A percentile compares a stretch with the other conserved stretches of the same genome.
phyloP scores from a whole-genome alignment of 2,113 vertebrate genomes.

The Eretmodus cyanostictus region DNA sequence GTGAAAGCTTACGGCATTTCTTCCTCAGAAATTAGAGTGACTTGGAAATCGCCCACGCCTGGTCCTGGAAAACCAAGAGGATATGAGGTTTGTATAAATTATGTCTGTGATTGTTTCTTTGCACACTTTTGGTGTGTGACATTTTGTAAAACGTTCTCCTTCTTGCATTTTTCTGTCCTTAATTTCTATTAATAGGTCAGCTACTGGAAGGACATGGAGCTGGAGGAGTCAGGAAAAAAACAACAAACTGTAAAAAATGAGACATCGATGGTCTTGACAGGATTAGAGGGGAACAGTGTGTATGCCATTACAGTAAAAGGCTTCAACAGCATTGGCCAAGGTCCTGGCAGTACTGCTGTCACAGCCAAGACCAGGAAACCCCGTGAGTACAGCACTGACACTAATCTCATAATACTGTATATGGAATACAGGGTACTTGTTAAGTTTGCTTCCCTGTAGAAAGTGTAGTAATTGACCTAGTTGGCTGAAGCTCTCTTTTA shows the following conservation, averaged over 20 bases:
- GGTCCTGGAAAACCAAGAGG: constrained; percentile 87
- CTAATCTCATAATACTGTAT: constrained; percentile 7
- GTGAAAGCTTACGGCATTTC: constrained; percentile 84
- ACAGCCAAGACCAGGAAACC: constrained; percentile 82
- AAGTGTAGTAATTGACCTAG: constrained; percentile 18
- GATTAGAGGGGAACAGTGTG: constrained; percentile 84
- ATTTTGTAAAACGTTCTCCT: neutral
- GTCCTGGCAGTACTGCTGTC: constrained; percentile 78
- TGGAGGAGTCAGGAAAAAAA: constrained; percentile 81
- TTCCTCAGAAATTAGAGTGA: constrained; percentile 86
- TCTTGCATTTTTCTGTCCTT: neutral
- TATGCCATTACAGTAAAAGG: constrained; percentile 88
- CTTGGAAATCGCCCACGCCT: constrained; percentile 83
- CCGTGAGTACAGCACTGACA: constrained; percentile 73
- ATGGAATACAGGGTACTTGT: constrained; percentile 27
- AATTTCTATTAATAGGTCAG: constrained; percentile 72
- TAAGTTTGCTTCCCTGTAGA: neutral
- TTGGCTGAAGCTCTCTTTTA: neutral
- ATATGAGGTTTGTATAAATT: constrained; percentile 82
- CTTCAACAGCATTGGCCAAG: constrained; percentile 90
- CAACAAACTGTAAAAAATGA: constrained; percentile 84
- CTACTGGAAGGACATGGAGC: constrained; percentile 87
- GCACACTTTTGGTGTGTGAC: neutral
- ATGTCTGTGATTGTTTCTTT: neutral
- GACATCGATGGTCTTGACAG: constrained; percentile 80